Conservation (phyloP, 2,113 vertebrate genomes). For the Phainopepla nitens region DNA sequence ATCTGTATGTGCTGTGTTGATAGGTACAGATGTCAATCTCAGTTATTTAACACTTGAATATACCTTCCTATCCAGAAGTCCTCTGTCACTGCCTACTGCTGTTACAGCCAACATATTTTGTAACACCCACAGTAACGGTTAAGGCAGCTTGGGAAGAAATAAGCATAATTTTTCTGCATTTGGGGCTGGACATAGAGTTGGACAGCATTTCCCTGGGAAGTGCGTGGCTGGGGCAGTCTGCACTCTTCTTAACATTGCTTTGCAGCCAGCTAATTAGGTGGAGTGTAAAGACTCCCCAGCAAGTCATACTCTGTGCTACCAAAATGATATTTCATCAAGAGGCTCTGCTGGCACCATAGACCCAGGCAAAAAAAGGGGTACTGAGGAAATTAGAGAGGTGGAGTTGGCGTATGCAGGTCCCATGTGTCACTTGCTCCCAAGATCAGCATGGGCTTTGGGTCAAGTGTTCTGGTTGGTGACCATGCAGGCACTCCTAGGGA, state of each 20-base stretch:
- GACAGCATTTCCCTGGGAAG: background rate
- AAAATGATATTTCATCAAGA: background rate
- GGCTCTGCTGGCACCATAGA: background rate
- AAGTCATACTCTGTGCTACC: background rate
- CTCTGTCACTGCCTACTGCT: background rate
- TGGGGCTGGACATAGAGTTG: background rate
- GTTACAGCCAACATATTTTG: background rate
- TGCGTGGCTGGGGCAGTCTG: background rate
- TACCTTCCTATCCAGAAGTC: background rate
- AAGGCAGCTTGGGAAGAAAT: background rate
- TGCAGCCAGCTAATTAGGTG: background rate
- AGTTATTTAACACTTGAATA: background rate
- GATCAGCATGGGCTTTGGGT: background rate
- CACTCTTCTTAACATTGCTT: background rate
- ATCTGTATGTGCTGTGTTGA: background rate
- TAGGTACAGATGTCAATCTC: background rate
- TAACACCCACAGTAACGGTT: background rate
- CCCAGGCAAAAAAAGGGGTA: background rate
- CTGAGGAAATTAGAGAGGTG: background rate
- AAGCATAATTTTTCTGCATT: background rate
- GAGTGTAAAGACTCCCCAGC: background rate
- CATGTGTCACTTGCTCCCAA: background rate
- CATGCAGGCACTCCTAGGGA: background rate
- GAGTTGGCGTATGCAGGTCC: background rate
- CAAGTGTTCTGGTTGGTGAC: background rate